Conservation (phyloP, 23 tunicate species). For the Styela clava region DNA sequence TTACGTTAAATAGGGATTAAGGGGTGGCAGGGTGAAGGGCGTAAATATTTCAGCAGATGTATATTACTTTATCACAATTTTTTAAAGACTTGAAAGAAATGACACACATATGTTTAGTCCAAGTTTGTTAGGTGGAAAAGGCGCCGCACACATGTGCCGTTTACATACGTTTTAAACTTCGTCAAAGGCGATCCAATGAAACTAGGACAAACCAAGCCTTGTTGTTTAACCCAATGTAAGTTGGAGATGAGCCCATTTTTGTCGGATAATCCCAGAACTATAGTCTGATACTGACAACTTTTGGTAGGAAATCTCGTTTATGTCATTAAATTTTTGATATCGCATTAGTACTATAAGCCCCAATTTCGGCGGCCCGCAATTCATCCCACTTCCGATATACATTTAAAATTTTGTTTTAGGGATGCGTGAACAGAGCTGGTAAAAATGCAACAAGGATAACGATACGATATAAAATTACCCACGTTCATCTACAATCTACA, state of each 20-base stretch:
- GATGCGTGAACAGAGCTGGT: too few species aligned
- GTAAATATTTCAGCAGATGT: conserved; percentile 9
- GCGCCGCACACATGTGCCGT: neutral
- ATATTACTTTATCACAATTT: too few species aligned
- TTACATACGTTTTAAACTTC: too few species aligned
- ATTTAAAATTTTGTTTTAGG: too few species aligned
- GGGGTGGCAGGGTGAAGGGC: conserved; percentile 1
- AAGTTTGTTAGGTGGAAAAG: neutral
- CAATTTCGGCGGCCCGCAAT: neutral
- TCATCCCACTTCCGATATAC: too few species aligned
- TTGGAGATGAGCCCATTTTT: neutral
- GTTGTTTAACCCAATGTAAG: neutral
- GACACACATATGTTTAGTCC: too few species aligned
- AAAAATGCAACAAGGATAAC: too few species aligned
- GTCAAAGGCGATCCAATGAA: too few species aligned
- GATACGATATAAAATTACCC: too few species aligned
- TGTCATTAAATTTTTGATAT: neutral
- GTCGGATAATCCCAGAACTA: neutral
- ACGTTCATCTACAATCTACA: too few species aligned
- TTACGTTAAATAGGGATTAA: conserved; percentile 22
- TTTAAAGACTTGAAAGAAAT: too few species aligned
- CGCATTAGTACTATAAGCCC: neutral
- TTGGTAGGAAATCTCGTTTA: neutral
- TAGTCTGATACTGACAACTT: neutral
- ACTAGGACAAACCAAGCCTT: too few species aligned